Evolutionary conservation across 2,797 vertebrate genomes (phyloP), one percentile per base, ranked within the genome.

Genomic region (Sternarchorhynchus goeldii): DNA sequence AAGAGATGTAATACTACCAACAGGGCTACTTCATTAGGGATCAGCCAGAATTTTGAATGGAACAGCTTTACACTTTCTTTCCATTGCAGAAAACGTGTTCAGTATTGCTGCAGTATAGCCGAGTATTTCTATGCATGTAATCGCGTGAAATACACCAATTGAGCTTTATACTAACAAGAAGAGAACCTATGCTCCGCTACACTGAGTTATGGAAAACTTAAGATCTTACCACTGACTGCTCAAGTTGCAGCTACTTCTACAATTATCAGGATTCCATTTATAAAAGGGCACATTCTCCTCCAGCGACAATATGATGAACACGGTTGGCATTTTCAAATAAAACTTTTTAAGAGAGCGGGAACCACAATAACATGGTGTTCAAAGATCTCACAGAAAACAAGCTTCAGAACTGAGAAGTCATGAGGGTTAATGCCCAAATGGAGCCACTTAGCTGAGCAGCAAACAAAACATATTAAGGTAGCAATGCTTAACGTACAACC

Each of bases 1-100:
- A 70, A 58, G 70, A 83, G 69, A 80, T 78, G 66, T 55, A 83
- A 81, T 85, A 77, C 63, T 65, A 77, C 50, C 53, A 74, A 69
- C 74, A 29, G 25, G 53, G 59, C 50, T 36, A 50, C 62, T 56
- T 78, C 50, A 31, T 57, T 60, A 20, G 36, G 3, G 6, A n/a
- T 50, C 36, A 70, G 7, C 16, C 4, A 56, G 8, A 63, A 32
- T 68, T 55, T 53, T 62, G 17, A 60, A 68, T 68, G 53, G 25
- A 6, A 50, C 3, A 45, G 20, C 6, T 29, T 21, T 34, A 34
- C 10, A n/a, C 34, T 71, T 29, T 56, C 31, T 31, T 4, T 36
- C 20, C 20, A 60, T 60, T 21, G 1, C 7, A 17, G 2, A 18
- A 50, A 55, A 32, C 2, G 5, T 55, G 41, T 45, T 45, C 41